Conservation (phyloP, 2,888 invertebrate species). For the Drosophila hamatofila region DNA sequence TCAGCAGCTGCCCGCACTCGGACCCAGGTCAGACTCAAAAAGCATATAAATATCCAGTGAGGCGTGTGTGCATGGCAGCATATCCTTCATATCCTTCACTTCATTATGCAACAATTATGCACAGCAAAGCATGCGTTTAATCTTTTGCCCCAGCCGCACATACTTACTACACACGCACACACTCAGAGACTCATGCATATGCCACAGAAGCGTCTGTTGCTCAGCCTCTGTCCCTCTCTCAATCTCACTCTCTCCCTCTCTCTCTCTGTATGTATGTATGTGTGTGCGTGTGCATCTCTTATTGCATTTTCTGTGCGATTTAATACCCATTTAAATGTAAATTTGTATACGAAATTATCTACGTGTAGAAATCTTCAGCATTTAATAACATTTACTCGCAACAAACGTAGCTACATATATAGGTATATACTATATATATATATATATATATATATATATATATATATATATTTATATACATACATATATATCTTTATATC, state of each 20-base stretch:
- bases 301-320: slow-evolving; percentile 74
- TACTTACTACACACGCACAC: slow-evolving; percentile 13
- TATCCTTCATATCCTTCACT: slow-evolving; percentile 80
- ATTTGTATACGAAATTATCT: slow-evolving; percentile 72
- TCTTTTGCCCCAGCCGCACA: slow-evolving; percentile 70
- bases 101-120: slow-evolving; percentile 81
- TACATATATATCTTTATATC: neutral
- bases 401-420: slow-evolving; percentile 9
- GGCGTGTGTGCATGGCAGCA: slow-evolving; percentile 56
- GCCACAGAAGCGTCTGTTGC: slow-evolving; percentile 15
- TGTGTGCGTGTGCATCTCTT: slow-evolving; percentile 15
- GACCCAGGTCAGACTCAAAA: slow-evolving; percentile 58
- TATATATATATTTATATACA: neutral
- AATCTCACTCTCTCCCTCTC: neutral
- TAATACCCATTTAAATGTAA: slow-evolving; percentile 77
- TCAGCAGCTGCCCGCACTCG: slow-evolving; percentile 1
- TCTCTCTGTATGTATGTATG: too few relatives aligned
- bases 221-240: neutral
- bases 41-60: slow-evolving; percentile 76
- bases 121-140: slow-evolving; percentile 80
- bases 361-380: slow-evolving; percentile 74
- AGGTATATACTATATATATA: slow-evolving; percentile 8
- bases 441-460: neutral
- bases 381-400: slow-evolving; percentile 66
- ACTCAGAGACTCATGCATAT: slow-evolving; percentile 27